Evolutionary conservation across 2,888 invertebrate species (phyloP), one percentile per base, ranked within the genome.

Genomic region (Tinea trinotella): DNA sequence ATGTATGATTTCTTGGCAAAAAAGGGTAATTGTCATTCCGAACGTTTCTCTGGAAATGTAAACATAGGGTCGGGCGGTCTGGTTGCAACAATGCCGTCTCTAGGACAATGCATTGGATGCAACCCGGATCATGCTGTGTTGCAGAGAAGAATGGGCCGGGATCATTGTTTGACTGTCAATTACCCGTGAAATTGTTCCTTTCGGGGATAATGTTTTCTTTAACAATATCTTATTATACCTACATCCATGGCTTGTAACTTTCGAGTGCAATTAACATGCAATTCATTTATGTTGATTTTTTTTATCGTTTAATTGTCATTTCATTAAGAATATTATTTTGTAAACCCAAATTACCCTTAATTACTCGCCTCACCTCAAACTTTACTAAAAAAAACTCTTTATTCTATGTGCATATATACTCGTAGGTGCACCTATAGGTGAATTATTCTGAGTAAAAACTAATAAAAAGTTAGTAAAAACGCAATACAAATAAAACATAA

Each of bases 171-270:
- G 70, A 61, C 60, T 68, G 69, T 75, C 74, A 76, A 76, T 81
- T 81, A 76, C 71, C 74, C 77, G 71, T 80, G 74, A 79, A 77
- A 80, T 79, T 76, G 72, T 67, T 50, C 48, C 48, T 20, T 40
- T 19, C n/a, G 18, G 17, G 10, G 48, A 48, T 20, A 6, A 24
- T 24, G n/a, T 40, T 40, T 40, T 12, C 40, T 12, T 40, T 40
- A 40, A 40, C 40, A 40, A 13, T 40, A 40, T 40, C 30, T 30
- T 30, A 30, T 30, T 30, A 30, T n/a, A n/a, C n/a, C 2, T 7
- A 22, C n/a, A 7, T n/a, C 7, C 7, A 30, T 30, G 30, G 9
- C 2, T 30, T n/a, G n/a, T n/a, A n/a, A n/a, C n/a, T 30, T 4
- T 30, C 3, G n/a, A 30, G 30, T 30, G 30, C 7, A 30, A 30